Evolutionary conservation across 1,140 invertebrate genomes (phyloP).

Genomic region (Listronotus oregonensis): DNA sequence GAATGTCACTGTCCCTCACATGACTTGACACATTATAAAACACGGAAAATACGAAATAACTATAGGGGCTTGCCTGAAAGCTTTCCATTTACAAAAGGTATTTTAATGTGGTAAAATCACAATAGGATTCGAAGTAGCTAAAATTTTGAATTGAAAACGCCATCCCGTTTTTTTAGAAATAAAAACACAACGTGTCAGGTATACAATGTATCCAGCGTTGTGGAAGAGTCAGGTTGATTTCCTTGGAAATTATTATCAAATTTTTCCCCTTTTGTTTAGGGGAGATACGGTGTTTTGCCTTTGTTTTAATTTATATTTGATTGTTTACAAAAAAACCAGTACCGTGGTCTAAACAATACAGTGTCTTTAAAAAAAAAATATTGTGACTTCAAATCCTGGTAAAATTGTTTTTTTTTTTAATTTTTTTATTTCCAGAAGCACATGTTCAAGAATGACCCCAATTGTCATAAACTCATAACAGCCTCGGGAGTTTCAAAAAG

Average conservation of each 20-base stretch:
- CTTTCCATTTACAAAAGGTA: too few relatives aligned
- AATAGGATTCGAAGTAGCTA: slow-evolving; percentile 7
- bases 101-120: neutral
- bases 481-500: too few relatives aligned
- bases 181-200: slow-evolving; percentile 27
- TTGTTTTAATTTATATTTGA: slow-evolving; percentile 1
- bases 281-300: slow-evolving; percentile 6
- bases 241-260: slow-evolving; percentile 29
- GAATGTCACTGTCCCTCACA: too few relatives aligned
- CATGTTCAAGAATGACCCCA: too few relatives aligned
- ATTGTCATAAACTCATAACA: too few relatives aligned
- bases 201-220: slow-evolving; percentile 21
- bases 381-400: too few relatives aligned
- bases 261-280: slow-evolving; percentile 15
- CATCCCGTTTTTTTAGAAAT: neutral
- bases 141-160: slow-evolving; percentile 4
- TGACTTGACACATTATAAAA: too few relatives aligned
- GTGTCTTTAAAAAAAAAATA: too few relatives aligned
- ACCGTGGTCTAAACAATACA: too few relatives aligned
- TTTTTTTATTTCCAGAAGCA: too few relatives aligned
- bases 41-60: neutral
- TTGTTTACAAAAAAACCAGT: neutral
- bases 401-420: too few relatives aligned
- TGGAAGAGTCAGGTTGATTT: slow-evolving; percentile 28
- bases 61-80: neutral